phyloP scores from a whole-genome alignment of 2,797 vertebrate species.

The Neosilurus hyrtlii region DNA sequence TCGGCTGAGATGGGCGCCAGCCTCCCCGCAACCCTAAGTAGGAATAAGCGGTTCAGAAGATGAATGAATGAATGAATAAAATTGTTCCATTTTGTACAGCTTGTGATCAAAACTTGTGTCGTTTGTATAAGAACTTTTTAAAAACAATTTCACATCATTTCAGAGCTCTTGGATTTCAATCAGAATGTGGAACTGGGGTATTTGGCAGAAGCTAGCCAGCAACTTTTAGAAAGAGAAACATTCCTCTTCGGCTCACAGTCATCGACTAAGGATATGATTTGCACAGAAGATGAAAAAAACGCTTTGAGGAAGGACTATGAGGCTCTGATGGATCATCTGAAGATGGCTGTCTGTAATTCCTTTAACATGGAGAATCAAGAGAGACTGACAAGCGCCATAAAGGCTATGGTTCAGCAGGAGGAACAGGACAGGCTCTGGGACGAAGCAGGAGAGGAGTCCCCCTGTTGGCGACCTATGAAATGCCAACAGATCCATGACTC shows the following conservation, averaged over 20 bases:
- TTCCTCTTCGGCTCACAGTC: slow-evolving; percentile 53
- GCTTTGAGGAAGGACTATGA: slow-evolving; percentile 66
- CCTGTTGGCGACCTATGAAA: slow-evolving; percentile 68
- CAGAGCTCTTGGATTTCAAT: slow-evolving; percentile 37
- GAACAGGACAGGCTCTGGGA: slow-evolving; percentile 70
- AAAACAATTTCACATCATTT: background rate
- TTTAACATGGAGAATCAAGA: slow-evolving; percentile 63
- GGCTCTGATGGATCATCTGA: slow-evolving; percentile 69
- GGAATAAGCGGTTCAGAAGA: too few species aligned
- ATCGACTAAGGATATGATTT: slow-evolving; percentile 48
- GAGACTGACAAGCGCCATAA: slow-evolving; percentile 73
- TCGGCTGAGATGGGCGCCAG: too few species aligned
- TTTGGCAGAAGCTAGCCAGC: slow-evolving; percentile 67
- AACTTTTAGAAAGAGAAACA: slow-evolving; percentile 74
- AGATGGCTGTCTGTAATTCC: slow-evolving; percentile 67
- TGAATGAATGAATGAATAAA: too few species aligned
- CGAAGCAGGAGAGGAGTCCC: background rate
- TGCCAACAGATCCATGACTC: slow-evolving; percentile 74
- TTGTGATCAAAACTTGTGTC: background rate
- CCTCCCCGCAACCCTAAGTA: too few species aligned
- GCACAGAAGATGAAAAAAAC: slow-evolving; percentile 63
- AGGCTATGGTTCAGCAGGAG: slow-evolving; percentile 76
- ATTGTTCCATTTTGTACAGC: background rate
- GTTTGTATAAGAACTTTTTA: background rate
- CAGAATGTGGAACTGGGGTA: slow-evolving; percentile 60